Conservation (phyloP, 2,113 vertebrate genomes). For the Labeo catla region DNA sequence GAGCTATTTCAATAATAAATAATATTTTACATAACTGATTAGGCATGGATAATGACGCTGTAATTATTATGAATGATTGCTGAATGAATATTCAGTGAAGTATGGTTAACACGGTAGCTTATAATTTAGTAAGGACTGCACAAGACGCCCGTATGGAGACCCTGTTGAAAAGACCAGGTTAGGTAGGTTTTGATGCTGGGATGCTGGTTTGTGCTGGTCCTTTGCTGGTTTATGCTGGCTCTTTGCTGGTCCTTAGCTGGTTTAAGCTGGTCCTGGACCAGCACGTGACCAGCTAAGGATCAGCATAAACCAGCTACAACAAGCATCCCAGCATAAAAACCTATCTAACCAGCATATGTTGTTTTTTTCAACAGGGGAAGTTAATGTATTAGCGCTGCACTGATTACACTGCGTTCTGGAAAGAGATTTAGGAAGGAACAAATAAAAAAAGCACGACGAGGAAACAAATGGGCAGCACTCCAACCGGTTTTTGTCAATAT, state of each 20-base stretch:
- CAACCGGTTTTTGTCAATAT: neutral
- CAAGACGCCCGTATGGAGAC: neutral
- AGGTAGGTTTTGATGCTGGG: too few relatives aligned
- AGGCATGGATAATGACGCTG: neutral
- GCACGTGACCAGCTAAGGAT: too few relatives aligned
- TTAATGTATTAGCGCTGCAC: neutral
- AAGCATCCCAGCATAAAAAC: too few relatives aligned
- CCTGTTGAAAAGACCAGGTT: too few relatives aligned
- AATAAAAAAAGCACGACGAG: neutral
- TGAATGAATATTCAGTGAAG: neutral
- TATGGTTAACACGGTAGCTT: neutral
- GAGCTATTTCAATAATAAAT: slow-evolving; percentile 21
- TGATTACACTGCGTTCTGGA: neutral
- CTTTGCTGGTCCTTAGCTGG: too few relatives aligned
- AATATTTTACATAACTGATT: slow-evolving; percentile 32
- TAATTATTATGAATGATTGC: slow-evolving; percentile 25
- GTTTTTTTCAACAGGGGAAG: neutral
- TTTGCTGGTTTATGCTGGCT: too few relatives aligned
- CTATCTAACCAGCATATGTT: too few relatives aligned
- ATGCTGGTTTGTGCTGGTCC: too few relatives aligned
- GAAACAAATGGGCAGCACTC: neutral
- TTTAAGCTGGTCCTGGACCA: too few relatives aligned
- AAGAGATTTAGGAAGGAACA: neutral
- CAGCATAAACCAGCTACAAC: too few relatives aligned
- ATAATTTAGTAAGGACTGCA: neutral